Evolutionary conservation across 2,113 vertebrate species (phyloP).

Genomic region (Todiramphus saurophagus): DNA sequence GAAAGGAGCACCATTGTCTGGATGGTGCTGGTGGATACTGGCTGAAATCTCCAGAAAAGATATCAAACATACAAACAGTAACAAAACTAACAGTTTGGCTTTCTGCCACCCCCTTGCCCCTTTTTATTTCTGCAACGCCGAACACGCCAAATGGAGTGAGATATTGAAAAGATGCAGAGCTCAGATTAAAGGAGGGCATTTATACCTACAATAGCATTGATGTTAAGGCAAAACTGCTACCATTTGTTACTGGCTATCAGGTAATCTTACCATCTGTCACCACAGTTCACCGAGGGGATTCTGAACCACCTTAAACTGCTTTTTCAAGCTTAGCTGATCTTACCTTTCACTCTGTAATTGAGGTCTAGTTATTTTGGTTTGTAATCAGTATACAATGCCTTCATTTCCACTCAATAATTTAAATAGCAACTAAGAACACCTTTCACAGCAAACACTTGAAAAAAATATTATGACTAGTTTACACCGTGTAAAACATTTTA

Average conservation of each 20-base stretch:
- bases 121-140: neutral
- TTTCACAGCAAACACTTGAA: neutral
- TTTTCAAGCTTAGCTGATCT: neutral
- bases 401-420: neutral
- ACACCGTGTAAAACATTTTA: neutral
- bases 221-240: neutral
- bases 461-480: neutral
- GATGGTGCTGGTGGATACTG: neutral
- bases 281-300: neutral
- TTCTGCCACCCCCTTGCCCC: neutral
- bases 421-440: neutral
- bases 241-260: neutral
- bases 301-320: neutral
- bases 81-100: neutral
- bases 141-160: neutral
- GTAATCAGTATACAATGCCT: neutral
- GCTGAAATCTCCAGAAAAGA: neutral
- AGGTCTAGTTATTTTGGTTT: neutral
- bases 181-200: neutral
- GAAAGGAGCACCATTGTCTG: neutral
- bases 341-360: neutral
- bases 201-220: neutral
- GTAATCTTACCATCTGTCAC: neutral
- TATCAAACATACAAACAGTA: neutral
- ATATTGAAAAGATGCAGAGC: neutral